Evolutionary conservation across 1,140 invertebrate species (phyloP), one percentile per base, ranked within the genome.

Genomic region (Trachelipus rathkii): DNA sequence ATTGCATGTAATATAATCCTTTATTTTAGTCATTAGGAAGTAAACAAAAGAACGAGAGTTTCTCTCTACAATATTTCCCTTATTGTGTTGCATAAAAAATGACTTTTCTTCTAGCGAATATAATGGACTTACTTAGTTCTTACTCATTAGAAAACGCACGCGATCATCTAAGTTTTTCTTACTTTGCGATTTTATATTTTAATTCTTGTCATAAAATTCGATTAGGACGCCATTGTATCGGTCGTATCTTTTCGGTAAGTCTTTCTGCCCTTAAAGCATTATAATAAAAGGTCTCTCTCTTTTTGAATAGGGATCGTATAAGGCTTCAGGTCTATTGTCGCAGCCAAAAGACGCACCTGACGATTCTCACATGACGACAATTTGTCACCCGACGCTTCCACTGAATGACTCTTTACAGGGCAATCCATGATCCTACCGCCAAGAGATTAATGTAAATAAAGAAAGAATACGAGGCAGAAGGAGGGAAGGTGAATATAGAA

Each of bases 291-390:
- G 50, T 60, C 50, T 60, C 50, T 15, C n/a, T 33, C 33, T 33
- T 33, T 60, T 8, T 19, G 50, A 60, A 19, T 60, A 19, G 50
- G 19, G 50, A 60, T 60, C 50, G 50, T 15, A 1, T 13, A 13
- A 15, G 50, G 50, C 50, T 60, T 60, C 50, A 15, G 11, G 50
- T 60, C 50, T 19, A 15, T 60, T 60, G 50, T 60, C 50, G 50
- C 50, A 19, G 50, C 3, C 50, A 60, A 60, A 19, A 60, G 33
- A 8, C 50, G 50, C 50, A 60, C 50, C 50, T 60, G 50, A 60
- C 50, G 50, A 60, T 60, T 60, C 50, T 60, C 50, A 60, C 50
- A 33, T 60, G 50, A 60, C 19, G 50, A 19, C 50, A 60, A 60
- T 60, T 60, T 60, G 50, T 60, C 50, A 60, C 50, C 50, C 19